Evolutionary conservation across 2,113 vertebrate genomes (phyloP).

Genomic region (Brachirus orientalis): DNA sequence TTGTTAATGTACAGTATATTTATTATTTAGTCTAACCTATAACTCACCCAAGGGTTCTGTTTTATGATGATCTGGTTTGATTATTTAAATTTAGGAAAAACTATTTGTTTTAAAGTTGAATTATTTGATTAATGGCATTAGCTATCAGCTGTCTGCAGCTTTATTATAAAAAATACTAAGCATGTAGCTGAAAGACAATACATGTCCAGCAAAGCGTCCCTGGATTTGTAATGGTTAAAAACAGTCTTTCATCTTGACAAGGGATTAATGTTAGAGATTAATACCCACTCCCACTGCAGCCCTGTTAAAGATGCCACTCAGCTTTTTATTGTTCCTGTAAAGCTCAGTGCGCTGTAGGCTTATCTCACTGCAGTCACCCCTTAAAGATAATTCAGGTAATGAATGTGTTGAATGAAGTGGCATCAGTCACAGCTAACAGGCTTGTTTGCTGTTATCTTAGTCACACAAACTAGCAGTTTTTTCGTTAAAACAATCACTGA

Average conservation of each 20-base stretch:
- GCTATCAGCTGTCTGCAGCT: not conserved
- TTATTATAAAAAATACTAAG: not conserved
- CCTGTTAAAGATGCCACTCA: constrained; percentile 64
- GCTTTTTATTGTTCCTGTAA: constrained; percentile 68
- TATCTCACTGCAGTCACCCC: constrained; percentile 67
- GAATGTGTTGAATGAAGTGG: constrained; percentile 73
- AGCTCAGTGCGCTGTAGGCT: constrained; percentile 55
- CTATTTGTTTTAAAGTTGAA: not conserved
- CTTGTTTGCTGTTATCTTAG: constrained; percentile 74
- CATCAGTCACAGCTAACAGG: constrained; percentile 68
- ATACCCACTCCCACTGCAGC: constrained; percentile 49
- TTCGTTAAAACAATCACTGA: constrained; percentile 42
- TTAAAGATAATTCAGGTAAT: constrained; percentile 57
- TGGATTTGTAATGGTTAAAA: constrained; percentile 56
- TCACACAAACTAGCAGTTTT: constrained; percentile 65
- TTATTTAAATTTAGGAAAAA: too few relatives aligned
- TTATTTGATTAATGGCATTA: not conserved
- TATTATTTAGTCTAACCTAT: too few relatives aligned
- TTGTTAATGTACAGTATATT: too few relatives aligned
- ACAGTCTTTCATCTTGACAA: constrained; percentile 41
- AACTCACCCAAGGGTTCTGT: too few relatives aligned
- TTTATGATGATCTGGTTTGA: too few relatives aligned
- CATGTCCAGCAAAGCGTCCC: constrained; percentile 4
- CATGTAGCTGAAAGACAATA: constrained; percentile 4
- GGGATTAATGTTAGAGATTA: constrained; percentile 59